Conservation (phyloP, 1,140 invertebrate species). For the Atta cephalotes region DNA sequence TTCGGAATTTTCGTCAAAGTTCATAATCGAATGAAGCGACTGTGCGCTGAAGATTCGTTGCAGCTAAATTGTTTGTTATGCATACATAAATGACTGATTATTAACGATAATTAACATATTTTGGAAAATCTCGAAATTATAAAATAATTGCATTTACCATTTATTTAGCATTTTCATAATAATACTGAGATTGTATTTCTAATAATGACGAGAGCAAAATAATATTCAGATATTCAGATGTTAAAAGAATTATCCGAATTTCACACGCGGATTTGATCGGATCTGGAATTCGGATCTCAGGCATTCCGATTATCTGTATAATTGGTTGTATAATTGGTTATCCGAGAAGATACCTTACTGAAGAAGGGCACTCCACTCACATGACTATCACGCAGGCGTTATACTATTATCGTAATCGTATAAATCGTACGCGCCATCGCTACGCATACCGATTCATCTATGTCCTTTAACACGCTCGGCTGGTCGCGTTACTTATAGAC, state of each 20-base stretch:
- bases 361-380: not conserved
- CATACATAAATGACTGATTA: not conserved
- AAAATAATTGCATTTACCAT: not conserved
- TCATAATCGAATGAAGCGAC: not conserved
- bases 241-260: not conserved
- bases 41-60: not conserved
- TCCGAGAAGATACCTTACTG: not conserved
- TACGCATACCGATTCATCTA: constrained; percentile 49
- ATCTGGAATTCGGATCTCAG: constrained; percentile 1
- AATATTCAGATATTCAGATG: not conserved
- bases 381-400: not conserved
- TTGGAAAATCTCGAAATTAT: not conserved
- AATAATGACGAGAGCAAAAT: not conserved
- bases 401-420: constrained; percentile 39
- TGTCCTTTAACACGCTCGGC: constrained; percentile 47
- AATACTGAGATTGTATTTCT: not conserved
- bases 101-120: constrained; percentile 17
- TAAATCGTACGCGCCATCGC: constrained; percentile 34
- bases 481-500: constrained; percentile 58
- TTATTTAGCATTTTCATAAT: constrained; percentile 2
- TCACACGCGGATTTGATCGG: not conserved
- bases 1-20: not conserved
- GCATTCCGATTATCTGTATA: not conserved
- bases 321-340: too few species aligned
- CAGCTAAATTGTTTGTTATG: not conserved